Evolutionary conservation across 2,113 vertebrate species (phyloP).

Genomic region (Anseranas semipalmata): DNA sequence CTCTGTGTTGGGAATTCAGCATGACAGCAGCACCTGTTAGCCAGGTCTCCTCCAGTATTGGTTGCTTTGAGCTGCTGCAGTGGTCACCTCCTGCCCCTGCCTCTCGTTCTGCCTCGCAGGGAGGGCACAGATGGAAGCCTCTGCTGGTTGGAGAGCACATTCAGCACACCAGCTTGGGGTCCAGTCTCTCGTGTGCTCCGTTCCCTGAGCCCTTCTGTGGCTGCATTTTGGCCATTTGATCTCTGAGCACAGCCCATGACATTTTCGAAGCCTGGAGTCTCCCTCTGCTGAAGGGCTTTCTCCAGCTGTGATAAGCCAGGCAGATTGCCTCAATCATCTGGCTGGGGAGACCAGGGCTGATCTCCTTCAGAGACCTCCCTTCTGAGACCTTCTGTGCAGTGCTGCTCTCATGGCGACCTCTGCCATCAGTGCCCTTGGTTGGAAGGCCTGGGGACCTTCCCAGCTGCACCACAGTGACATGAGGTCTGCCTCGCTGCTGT

Average conservation of each 20-base stretch:
- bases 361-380: background rate
- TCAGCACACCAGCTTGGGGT: background rate
- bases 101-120: background rate
- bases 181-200: fast-evolving
- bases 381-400: background rate
- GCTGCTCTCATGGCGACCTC: background rate
- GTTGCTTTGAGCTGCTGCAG: background rate
- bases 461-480: fast-evolving
- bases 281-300: background rate
- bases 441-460: background rate
- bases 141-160: background rate
- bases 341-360: background rate
- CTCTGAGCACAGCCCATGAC: background rate
- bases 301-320: background rate
- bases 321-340: background rate
- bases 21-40: background rate
- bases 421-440: background rate
- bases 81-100: background rate
- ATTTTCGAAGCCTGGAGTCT: background rate
- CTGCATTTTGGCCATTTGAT: background rate
- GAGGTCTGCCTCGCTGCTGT: background rate
- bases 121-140: background rate
- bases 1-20: background rate
- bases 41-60: background rate
- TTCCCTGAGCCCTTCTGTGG: background rate